Conservation (phyloP, 2,888 invertebrate species). For the Podotricha telesiphe region DNA sequence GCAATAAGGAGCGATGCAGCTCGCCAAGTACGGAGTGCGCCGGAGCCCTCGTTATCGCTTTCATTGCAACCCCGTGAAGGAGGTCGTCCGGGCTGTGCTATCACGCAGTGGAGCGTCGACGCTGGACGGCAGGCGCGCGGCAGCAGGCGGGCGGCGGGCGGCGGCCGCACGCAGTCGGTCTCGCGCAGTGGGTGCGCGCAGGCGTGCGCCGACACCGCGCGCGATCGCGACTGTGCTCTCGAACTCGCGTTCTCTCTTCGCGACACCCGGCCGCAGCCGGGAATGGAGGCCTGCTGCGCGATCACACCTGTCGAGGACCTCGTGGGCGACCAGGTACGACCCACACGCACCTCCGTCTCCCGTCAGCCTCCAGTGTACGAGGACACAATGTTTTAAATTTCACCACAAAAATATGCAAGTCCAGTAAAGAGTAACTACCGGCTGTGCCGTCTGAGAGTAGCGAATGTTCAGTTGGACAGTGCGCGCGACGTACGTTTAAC, state of each 20-base stretch:
- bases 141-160: slow-evolving; percentile 38
- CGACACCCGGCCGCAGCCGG: slow-evolving; percentile 69
- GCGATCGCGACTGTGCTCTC: slow-evolving; percentile 38
- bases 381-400: not conserved
- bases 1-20: slow-evolving; percentile 38
- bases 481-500: slow-evolving; percentile 30
- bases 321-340: slow-evolving; percentile 79
- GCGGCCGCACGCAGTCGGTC: slow-evolving; percentile 47
- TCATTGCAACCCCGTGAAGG: slow-evolving; percentile 77
- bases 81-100: slow-evolving; percentile 65
- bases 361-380: not conserved
- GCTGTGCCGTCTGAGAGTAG: slow-evolving; percentile 34
- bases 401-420: slow-evolving; percentile 28
- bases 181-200: slow-evolving; percentile 56
- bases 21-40: not conserved
- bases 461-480: slow-evolving; percentile 34
- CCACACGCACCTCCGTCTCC: slow-evolving; percentile 14
- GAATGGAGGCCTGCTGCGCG: slow-evolving; percentile 80
- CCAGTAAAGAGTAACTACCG: slow-evolving; percentile 25
- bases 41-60: slow-evolving; percentile 77
- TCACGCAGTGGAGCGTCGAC: slow-evolving; percentile 55
- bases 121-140: slow-evolving; percentile 47
- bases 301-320: slow-evolving; percentile 78
- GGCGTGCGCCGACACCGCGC: slow-evolving; percentile 50
- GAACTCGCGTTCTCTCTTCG: slow-evolving; percentile 46